Percentiles rank a stretch among this genome's conserved stretches.
Evolutionary conservation across 2,888 invertebrate genomes (phyloP).

Genomic region (Acanthoscelides obtectus): DNA sequence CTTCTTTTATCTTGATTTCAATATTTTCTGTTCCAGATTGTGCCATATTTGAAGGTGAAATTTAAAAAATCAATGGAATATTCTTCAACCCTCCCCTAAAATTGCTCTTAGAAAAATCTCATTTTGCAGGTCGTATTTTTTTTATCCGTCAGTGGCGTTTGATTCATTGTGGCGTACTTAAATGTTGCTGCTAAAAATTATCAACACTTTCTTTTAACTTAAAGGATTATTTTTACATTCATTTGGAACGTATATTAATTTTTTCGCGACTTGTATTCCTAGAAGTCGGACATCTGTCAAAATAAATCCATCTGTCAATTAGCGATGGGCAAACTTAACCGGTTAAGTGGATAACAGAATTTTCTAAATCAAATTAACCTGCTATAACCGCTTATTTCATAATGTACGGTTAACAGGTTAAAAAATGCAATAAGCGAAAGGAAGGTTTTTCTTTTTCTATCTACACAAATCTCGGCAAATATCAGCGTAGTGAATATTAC

Average conservation of each 20-base stretch:
- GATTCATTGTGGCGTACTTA: background rate
- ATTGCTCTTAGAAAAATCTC: background rate
- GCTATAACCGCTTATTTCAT: no score
- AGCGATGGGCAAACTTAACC: no score
- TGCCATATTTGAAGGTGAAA: background rate
- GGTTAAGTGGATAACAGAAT: no score
- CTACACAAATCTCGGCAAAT: no score
- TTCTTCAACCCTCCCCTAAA: background rate
- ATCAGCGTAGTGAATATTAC: no score
- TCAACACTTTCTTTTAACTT: background rate
- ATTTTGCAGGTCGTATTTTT: background rate
- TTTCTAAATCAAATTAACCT: no score
- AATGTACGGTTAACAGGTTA: no score
- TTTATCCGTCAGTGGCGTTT: background rate
- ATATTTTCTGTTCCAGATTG: background rate
- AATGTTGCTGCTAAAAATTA: background rate
- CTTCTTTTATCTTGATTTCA: background rate
- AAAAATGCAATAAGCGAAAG: no score
- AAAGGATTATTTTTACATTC: background rate
- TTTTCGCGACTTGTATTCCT: background rate
- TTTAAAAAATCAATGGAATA: background rate
- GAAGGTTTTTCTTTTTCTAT: no score
- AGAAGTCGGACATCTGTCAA: background rate
- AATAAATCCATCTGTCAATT: no score
- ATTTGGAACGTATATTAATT: background rate